Evolutionary conservation across 2,888 invertebrate species (phyloP), one percentile per base, ranked within the genome.

Genomic region (Arrhopalites spinosus): DNA sequence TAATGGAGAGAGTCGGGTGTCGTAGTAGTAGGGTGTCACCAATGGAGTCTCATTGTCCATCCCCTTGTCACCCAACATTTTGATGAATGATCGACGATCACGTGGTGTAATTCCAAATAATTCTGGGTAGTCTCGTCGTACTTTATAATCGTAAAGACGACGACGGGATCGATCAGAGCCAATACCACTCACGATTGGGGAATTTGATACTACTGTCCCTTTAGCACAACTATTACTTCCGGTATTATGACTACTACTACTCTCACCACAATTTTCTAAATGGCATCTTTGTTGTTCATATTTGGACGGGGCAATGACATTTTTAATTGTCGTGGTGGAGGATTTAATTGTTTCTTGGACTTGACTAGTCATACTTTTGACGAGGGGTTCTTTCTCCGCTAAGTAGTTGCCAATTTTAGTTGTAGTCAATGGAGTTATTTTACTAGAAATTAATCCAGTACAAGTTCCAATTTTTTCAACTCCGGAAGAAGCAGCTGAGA

Each of bases 61-160:
- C 23, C 64, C 70, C 5, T 59, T 20, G 0, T 79, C 73, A 63
- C 79, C 81, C 8, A 81, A 70, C 53, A 77, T 77, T 70, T 81
- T 81, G 15, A 81, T 81, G 23, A 80, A 82, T 17, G 79, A 77
- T 50, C 82, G 61, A 13, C 82, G 53, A 71, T 82, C 82, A 61
- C 80, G 77, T 15, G 82, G 82, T 8, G 79, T 82, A 29, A 82
- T 82, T 13, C 82, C 82, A 71, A 82, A 82, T 29, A 82, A 56
- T 77, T 82, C 82, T 0, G 82, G 82, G 59, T 82, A 82, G 64
- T 82, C 81, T 59, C 79, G 73, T 15, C 78, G 77, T 3, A 82
- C 71, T 72, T 81, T 81, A 74, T 78, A 78, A 64, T 82, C 82
- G 45, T 77, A 78, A 7, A 81, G 73, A 15, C 82, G 59, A 27